Evolutionary conservation across 2,888 invertebrate species (phyloP).

Genomic region (Hyposoter didymator): DNA sequence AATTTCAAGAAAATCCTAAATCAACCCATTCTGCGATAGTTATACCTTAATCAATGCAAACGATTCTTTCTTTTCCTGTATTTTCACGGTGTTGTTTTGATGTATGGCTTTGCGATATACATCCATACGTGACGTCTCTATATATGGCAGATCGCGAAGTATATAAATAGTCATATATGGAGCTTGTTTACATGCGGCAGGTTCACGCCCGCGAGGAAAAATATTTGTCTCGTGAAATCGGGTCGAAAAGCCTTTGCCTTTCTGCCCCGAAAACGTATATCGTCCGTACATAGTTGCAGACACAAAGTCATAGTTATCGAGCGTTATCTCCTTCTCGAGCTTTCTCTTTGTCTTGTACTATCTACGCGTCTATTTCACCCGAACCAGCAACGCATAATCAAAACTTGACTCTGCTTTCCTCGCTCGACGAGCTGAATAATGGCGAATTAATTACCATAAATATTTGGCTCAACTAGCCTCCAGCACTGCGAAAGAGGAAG

Average conservation of each 20-base stretch:
- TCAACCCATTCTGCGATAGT: no score
- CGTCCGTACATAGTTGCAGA: conserved; percentile 20
- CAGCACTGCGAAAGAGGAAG: conserved; percentile 28
- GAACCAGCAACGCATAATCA: conserved; percentile 57
- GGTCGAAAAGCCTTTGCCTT: conserved; percentile 33
- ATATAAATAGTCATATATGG: not conserved
- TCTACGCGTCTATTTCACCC: conserved; percentile 14
- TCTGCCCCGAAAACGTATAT: not conserved
- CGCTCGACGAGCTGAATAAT: conserved; percentile 60
- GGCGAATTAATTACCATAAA: conserved; percentile 68
- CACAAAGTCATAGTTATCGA: conserved; percentile 45
- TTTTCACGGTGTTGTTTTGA: conserved; percentile 3
- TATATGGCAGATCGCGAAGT: not conserved
- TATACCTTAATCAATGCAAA: not conserved
- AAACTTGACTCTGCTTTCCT: conserved; percentile 56
- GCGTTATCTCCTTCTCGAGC: conserved; percentile 35
- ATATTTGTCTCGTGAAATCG: conserved; percentile 58
- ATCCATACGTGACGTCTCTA: not conserved
- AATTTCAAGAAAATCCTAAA: no score
- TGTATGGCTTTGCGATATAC: not conserved
- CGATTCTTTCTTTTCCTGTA: conserved; percentile 2
- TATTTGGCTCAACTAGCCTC: conserved; percentile 61
- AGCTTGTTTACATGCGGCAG: conserved; percentile 49
- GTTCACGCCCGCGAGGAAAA: conserved; percentile 36
- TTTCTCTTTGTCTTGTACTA: not conserved